These are phyloP conservation scores for Perognathus longimembris DNA, from an alignment of 2,113 vertebrate species.

Conservation along the genomic window DNA sequence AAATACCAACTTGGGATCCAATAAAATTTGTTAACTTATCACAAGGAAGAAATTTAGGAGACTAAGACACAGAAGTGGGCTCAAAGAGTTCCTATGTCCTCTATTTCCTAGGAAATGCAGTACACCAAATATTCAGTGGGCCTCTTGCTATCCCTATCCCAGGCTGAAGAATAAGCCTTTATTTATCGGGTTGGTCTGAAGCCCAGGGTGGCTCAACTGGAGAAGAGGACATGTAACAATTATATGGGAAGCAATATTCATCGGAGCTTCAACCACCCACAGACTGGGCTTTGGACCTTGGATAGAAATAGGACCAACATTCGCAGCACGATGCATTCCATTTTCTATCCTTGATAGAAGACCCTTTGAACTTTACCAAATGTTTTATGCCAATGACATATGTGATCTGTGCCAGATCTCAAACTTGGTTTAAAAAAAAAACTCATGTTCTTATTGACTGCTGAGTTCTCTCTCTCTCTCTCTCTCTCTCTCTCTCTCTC, in stretches of 20 bases:
- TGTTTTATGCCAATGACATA: background rate
- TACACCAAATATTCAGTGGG: background rate
- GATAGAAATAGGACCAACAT: background rate
- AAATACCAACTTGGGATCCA: slow-evolving; percentile 15
- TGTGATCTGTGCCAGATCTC: background rate
- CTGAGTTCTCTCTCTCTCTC: too few relatives aligned
- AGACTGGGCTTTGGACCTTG: background rate
- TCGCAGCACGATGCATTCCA: background rate
- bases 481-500: too few relatives aligned
- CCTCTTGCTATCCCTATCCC: fast-evolving
- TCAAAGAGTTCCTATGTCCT: background rate
- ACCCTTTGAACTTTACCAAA: background rate
- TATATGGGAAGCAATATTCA: background rate
- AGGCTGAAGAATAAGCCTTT: background rate
- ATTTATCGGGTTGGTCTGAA: background rate
- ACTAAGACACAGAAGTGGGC: background rate
- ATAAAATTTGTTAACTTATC: background rate
- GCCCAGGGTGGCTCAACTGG: background rate
- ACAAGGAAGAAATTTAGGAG: background rate
- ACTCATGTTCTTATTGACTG: too few relatives aligned
- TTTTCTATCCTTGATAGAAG: background rate
- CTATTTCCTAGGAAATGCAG: background rate
- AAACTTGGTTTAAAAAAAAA: background rate
- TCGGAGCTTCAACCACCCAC: background rate
- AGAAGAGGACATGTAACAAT: background rate